phyloP scores from a whole-genome alignment of 2,888 invertebrate species.

The Sphaerophoria taeniata region DNA sequence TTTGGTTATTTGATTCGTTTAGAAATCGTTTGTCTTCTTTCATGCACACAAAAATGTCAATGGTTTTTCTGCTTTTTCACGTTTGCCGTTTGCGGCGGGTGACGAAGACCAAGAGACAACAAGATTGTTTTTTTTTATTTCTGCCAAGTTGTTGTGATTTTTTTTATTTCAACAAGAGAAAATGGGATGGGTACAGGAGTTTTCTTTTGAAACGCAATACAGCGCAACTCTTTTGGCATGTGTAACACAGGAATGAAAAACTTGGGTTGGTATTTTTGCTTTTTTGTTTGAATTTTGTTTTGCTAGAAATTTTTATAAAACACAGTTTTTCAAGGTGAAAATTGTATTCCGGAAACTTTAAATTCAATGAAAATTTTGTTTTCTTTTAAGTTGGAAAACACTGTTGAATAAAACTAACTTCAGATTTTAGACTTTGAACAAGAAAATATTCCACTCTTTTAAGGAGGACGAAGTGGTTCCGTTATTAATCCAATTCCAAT shows the following conservation, averaged over 20 bases:
- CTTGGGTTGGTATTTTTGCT: slow-evolving; percentile 38
- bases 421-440: slow-evolving; percentile 19
- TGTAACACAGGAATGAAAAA: slow-evolving; percentile 35
- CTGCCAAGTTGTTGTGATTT: slow-evolving; percentile 57
- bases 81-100: slow-evolving; percentile 15
- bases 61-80: slow-evolving; percentile 32
- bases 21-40: slow-evolving; percentile 62
- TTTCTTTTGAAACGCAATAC: slow-evolving; percentile 8
- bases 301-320: slow-evolving; percentile 60
- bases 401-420: slow-evolving; percentile 7
- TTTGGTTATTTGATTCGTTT: slow-evolving; percentile 1
- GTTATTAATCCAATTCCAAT: not conserved
- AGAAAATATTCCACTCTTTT: slow-evolving; percentile 21
- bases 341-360: slow-evolving; percentile 42
- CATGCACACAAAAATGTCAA: slow-evolving; percentile 62
- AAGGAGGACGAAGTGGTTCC: slow-evolving; percentile 56
- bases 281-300: slow-evolving; percentile 70
- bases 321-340: slow-evolving; percentile 29
- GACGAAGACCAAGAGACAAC: slow-evolving; percentile 60
- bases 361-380: slow-evolving; percentile 46
- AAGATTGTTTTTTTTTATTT: slow-evolving; percentile 35
- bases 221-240: slow-evolving; percentile 19
- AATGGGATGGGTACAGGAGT: slow-evolving; percentile 41
- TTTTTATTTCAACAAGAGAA: slow-evolving; percentile 22
- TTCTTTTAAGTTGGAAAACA: slow-evolving; percentile 37